Base-by-base conservation (phyloP, 30 jellyfish, hydroid and myxozoan genomes). In the Rhopilema esculentum region DNA sequence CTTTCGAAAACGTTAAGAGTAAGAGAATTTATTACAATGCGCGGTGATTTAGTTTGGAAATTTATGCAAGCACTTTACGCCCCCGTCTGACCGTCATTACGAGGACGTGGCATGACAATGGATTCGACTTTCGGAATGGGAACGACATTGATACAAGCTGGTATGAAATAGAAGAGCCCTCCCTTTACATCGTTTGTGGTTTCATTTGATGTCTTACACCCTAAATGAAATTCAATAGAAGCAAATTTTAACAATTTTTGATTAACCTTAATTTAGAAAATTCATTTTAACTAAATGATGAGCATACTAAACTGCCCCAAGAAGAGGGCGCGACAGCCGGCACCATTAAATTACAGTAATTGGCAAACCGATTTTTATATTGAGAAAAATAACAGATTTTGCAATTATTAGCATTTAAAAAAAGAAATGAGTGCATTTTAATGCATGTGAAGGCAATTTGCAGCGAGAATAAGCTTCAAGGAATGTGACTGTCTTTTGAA, bases 11-110 rank as follows among this genome's bases (percentile, higher is more conserved):
- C 57, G 57, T 40, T 40, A 6, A 12, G 12, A 12, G 57, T 6
- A 2, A 6, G 57, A 40, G 12, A 40, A 40, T 40, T 67, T 20
- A 67, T 67, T 17, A 71, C 82, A 71, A 30, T 24, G 65, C 33
- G 31, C 82, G 22, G 65, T 30, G 64, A 57, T 30, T 30, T 30
- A 71, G 82, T 30, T n/a, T 27, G 17, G n/a, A 64, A 29, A 25
- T 27, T 27, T n/a, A 71, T 71, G 82, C 30, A 18, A 30, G 65
- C 82, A 30, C 65, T 62, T 71, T 71, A 71, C 82, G 82, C 82
- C 82, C 82, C 66, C 65, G 49, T 27, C 28, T 17, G 9, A 40
- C 57, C 9, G 57, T 12, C 57, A 12, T 40, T 40, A 40, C 6
- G 9, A 40, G 12, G 57, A 6, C 57, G 57, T 40, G 57, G 57